Base-by-base conservation (phyloP, 2,888 invertebrate species). In the Sialis lutaria region DNA sequence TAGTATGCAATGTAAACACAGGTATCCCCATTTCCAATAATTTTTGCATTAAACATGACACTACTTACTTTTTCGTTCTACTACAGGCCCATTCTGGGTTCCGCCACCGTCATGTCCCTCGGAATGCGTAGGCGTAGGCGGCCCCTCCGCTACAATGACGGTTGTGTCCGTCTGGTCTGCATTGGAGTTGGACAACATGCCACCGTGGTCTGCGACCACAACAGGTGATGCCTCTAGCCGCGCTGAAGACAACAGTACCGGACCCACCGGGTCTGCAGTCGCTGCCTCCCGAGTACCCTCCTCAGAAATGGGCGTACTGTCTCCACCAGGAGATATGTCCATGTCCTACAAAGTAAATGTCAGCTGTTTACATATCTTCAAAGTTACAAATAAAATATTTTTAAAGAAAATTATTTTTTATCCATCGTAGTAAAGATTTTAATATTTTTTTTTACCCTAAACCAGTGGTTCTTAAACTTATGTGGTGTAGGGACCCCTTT, bases 291-390 rank as follows among this genome's bases (percentile, higher is more conserved):
- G 82, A 50, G 82, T 79, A 53, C 82, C 78, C 67, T 88, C 88
- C 67, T 88, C 88, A 31, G 87, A 87, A 48, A 87, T 79, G 37
- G 88, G 88, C 51, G 88, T 89, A 61, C 88, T 89, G 60, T 87
- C 80, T 55, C 86, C 87, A 22, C 10, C 37, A n/a, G 90, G 90
- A 50, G 91, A 92, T 60, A 92, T 91, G 60, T 93, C 92, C 91
- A 92, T 91, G 60, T 92, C 92, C 65, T 22, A 22, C 4, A 22
- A 22, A 22, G 22, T 22, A 22, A 22, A 22, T 90, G 85, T 53
- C 74, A 65, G 58, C 22, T 22, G 22, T 22, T 22, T 22, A 2
- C 4, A 22, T 22, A 22, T 22, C 22, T 22, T 22, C 4, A 4
- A 22, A 22, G 22, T 22, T 22, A 2, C 22, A 22, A 22, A 22